Evolutionary conservation across 2,888 invertebrate genomes (phyloP), one percentile per base, ranked within the genome.

Genomic region (Dryobotodes eremita): DNA sequence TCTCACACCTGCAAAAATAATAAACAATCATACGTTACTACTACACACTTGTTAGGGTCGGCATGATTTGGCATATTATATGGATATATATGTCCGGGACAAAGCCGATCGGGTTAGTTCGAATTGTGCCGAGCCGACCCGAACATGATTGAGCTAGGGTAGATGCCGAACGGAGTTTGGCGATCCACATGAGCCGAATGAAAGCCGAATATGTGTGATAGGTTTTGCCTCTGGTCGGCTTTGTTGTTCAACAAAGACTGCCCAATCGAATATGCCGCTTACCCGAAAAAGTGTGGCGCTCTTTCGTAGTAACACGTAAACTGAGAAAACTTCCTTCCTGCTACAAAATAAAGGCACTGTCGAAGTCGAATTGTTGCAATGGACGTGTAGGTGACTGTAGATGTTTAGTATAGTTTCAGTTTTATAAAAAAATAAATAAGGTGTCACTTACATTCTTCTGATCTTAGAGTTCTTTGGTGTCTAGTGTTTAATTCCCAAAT

Each of bases 401-500:
- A 65, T 10, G 23, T n/a, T 17, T n/a, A 65, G 2, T 65, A 15
- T 62, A 23, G 23, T 6, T 2, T 13, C 36, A 64, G 13, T 64
- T 62, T 36, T 3, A 36, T 23, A 23, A 26, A 20, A 31, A 13
- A 69, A 15, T 31, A 11, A 11, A 36, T 36, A 36, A 42, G 26
- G 26, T 48, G 5, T 0, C 59, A 92, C 94, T 92, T 87, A 94
- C 94, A 94, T 87, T 84, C 81, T 20, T 72, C 26, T 0, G 46
- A 3, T 69, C 88, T 88, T 69, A 86, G 77, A 7, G 50, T 71
- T 69, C 72, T 78, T 57, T 92, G 89, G 36, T 91, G 86, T 79
- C 93, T 89, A 68, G 83, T 84, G 86, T 91, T 92, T 71, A 92
- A 76, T 36, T 91, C 86, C 91, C 91, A 94, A 64, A 93, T 89